Evolutionary conservation across 2,888 invertebrate genomes (phyloP), one percentile per base, ranked within the genome.

Genomic region (Athalia cordata): DNA sequence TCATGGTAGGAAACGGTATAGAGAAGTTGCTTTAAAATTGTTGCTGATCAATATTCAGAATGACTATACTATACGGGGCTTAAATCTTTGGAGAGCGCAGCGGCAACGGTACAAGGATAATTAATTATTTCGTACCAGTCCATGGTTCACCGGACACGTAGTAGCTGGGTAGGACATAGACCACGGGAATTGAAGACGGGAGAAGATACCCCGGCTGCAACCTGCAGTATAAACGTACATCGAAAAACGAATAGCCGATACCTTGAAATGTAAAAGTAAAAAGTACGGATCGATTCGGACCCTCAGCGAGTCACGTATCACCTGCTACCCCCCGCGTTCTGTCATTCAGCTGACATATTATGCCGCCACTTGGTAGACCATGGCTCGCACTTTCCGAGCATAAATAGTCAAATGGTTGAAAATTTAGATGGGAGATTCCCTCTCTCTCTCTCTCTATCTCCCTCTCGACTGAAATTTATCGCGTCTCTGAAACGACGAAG

Each of bases 111-210:
- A 81, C 84, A 80, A 84, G 85, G 82, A 83, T 86, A 85, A 87
- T 89, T 88, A 88, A 89, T 89, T 89, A 89, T 89, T 89, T 88
- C 86, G 83, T 83, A 81, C 82, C 84, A 85, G 83, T 87, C 86
- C 83, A 80, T 79, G 83, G 83, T 83, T 82, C 85, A 83, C 80
- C 80, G 75, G 83, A 80, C 82, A 83, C 81, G 8, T 50, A 55
- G 55, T 29, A 55, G 45, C 45, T 57, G 52, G 49, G 15, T 64
- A 72, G 70, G 49, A 79, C 49, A 29, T 29, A 29, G 29, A 29
- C 29, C 29, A 29, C 7, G 13, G 64, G 13, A 13, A 47, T 29
- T 29, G 29, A 29, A 29, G 29, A 29, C 29, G 29, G 29, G 29
- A 29, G 29, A 2, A 29, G 29, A 29, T 29, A 29, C 29, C 29